Evolutionary conservation across 2,113 vertebrate genomes (phyloP).

Genomic region (Otocyon megalotis): DNA sequence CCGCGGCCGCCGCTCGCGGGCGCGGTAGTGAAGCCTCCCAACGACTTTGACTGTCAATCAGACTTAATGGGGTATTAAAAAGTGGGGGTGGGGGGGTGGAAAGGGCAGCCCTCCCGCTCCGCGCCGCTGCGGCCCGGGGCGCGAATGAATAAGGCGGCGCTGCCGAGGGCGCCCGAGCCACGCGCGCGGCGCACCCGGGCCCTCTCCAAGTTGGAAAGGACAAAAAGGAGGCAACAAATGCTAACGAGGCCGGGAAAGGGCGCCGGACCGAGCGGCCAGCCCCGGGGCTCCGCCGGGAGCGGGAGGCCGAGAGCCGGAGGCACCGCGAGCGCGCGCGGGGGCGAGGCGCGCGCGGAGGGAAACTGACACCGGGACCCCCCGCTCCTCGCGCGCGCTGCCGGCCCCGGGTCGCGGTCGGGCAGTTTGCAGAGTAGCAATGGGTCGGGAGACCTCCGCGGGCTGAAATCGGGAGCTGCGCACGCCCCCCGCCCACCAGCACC

Average conservation of each 20-base stretch:
- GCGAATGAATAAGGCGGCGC: slow-evolving; percentile 76
- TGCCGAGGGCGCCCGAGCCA: slow-evolving; percentile 71
- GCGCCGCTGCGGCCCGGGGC: slow-evolving; percentile 76
- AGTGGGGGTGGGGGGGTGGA: slow-evolving; percentile 66
- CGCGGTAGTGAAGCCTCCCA: slow-evolving; percentile 89
- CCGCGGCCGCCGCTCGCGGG: slow-evolving; percentile 89
- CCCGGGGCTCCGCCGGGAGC: slow-evolving; percentile 64
- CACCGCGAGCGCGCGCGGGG: slow-evolving; percentile 68
- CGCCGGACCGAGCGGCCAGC: slow-evolving; percentile 72
- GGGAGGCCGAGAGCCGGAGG: slow-evolving; percentile 55
- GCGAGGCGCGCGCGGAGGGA: slow-evolving; percentile 81
- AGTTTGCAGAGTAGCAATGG: slow-evolving; percentile 88
- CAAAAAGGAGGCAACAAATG: slow-evolving; percentile 80
- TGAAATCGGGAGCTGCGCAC: slow-evolving; percentile 83
- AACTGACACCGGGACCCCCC: slow-evolving; percentile 83
- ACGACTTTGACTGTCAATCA: slow-evolving; percentile 97
- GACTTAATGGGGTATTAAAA: slow-evolving; percentile 94
- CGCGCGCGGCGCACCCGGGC: slow-evolving; percentile 79
- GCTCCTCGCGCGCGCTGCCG: slow-evolving; percentile 84
- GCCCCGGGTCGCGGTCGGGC: slow-evolving; percentile 86
- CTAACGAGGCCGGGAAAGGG: slow-evolving; percentile 59
- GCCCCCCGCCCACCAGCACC: background rate
- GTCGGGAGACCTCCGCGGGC: slow-evolving; percentile 85
- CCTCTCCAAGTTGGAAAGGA: slow-evolving; percentile 83
- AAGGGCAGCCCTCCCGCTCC: slow-evolving; percentile 82